Evolutionary conservation across 2,888 invertebrate species (phyloP).

Genomic region (Catonia carolina): DNA sequence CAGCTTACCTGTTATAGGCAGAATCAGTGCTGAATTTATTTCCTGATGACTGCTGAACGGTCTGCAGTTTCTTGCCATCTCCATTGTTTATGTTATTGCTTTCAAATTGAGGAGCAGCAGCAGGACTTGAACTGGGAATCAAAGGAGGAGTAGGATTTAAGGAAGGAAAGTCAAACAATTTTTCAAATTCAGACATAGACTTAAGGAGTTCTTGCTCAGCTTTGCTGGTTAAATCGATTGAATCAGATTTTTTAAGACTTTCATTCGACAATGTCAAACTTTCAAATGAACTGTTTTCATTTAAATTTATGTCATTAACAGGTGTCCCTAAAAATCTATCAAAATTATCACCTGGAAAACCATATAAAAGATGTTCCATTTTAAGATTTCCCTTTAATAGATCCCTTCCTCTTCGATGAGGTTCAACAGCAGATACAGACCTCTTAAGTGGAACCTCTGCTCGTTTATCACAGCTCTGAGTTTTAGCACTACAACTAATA

Average conservation of each 20-base stretch:
- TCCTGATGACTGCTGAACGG: not conserved
- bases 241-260: slow-evolving; percentile 27
- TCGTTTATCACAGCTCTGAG: slow-evolving; percentile 18
- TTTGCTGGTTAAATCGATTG: slow-evolving; percentile 27
- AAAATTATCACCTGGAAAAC: slow-evolving; percentile 11
- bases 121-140: slow-evolving; percentile 24
- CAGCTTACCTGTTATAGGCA: slow-evolving; percentile 81
- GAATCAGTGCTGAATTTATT: slow-evolving; percentile 57
- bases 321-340: slow-evolving; percentile 19
- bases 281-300: slow-evolving; percentile 28
- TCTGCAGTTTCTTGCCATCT: too few relatives aligned
- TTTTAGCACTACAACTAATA: slow-evolving; percentile 17
- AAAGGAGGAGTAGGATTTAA: slow-evolving; percentile 28
- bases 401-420: slow-evolving; percentile 22
- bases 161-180: slow-evolving; percentile 31
- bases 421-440: slow-evolving; percentile 29
- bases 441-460: slow-evolving; percentile 20
- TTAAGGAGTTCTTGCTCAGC: slow-evolving; percentile 34
- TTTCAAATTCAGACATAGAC: slow-evolving; percentile 36
- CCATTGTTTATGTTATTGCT: slow-evolving; percentile 2
- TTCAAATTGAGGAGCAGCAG: not conserved
- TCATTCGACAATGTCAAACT: slow-evolving; percentile 31
- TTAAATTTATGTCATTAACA: not conserved
- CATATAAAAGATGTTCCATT: slow-evolving; percentile 32
- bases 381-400: slow-evolving; percentile 27